Evolutionary conservation across 64 coral and sea anemone species (phyloP).

Genomic region (Stylophora pistillata): DNA sequence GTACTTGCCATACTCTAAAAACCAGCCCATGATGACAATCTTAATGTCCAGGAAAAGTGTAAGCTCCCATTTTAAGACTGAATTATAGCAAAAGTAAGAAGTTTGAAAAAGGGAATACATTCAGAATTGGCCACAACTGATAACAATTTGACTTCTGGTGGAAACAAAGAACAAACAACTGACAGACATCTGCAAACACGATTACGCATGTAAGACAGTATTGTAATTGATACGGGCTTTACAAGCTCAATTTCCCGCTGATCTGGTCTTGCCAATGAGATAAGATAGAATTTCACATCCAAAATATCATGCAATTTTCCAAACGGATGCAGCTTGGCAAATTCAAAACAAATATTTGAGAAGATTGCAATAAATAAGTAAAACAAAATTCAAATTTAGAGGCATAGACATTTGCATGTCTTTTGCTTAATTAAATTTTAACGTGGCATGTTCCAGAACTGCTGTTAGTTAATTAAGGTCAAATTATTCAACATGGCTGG

Average conservation of each 20-base stretch:
- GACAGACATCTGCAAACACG: neutral
- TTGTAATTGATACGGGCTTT: neutral
- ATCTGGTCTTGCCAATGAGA: neutral
- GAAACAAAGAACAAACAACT: neutral
- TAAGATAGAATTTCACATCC: neutral
- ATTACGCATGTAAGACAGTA: neutral
- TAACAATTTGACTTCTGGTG: neutral
- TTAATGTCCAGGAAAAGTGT: too few relatives aligned
- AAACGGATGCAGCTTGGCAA: neutral
- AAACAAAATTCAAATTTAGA: neutral
- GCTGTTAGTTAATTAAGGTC: neutral
- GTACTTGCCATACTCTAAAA: too few relatives aligned
- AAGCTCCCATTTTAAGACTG: too few relatives aligned
- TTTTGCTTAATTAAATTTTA: neutral
- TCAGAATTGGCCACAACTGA: neutral
- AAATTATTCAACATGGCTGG: neutral
- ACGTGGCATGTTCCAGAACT: neutral
- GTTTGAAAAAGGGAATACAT: too few relatives aligned
- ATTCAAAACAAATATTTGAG: neutral
- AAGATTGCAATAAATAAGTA: neutral
- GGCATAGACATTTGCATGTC: neutral
- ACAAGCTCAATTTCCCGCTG: neutral
- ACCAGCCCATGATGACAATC: too few relatives aligned
- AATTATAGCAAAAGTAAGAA: too few relatives aligned
- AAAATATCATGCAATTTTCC: conserved; percentile 9